Evolutionary conservation across 2,797 vertebrate species (phyloP).

Genomic region (Pyrocephalus nanus): DNA sequence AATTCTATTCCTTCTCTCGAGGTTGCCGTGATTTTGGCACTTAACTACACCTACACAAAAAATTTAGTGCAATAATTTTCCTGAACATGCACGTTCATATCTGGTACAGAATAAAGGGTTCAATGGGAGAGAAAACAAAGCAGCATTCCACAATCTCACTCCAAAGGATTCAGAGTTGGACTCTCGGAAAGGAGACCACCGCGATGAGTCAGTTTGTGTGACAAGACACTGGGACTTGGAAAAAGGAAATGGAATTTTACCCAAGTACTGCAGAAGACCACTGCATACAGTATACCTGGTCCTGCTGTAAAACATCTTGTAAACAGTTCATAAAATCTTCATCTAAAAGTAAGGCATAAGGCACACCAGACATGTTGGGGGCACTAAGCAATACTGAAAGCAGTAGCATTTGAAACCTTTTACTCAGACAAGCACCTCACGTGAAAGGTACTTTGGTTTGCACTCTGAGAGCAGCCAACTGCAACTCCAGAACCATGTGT

Average conservation of each 20-base stretch:
- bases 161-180: constrained; percentile 68
- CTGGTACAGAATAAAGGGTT: constrained; percentile 61
- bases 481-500: constrained; percentile 37
- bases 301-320: constrained; percentile 79
- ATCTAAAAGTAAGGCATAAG: constrained; percentile 82
- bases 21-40: constrained; percentile 70
- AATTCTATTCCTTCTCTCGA: constrained; percentile 69
- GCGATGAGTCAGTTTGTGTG: constrained; percentile 41
- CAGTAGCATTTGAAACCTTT: constrained; percentile 61
- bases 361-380: constrained; percentile 82
- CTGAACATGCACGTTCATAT: constrained; percentile 71
- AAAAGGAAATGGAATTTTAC: constrained; percentile 75
- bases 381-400: constrained; percentile 73
- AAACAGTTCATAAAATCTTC: constrained; percentile 81
- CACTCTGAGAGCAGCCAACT: constrained; percentile 52
- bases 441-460: constrained; percentile 73
- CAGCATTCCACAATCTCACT: constrained; percentile 70
- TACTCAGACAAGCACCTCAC: constrained; percentile 65
- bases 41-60: constrained; percentile 70
- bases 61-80: constrained; percentile 69
- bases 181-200: constrained; percentile 62
- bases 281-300: constrained; percentile 70
- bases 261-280: constrained; percentile 76
- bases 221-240: constrained; percentile 45
- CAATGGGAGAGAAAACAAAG: constrained; percentile 62